Evolutionary conservation across 2,113 vertebrate species (phyloP).

Genomic region (Genyomyrus donnyi): DNA sequence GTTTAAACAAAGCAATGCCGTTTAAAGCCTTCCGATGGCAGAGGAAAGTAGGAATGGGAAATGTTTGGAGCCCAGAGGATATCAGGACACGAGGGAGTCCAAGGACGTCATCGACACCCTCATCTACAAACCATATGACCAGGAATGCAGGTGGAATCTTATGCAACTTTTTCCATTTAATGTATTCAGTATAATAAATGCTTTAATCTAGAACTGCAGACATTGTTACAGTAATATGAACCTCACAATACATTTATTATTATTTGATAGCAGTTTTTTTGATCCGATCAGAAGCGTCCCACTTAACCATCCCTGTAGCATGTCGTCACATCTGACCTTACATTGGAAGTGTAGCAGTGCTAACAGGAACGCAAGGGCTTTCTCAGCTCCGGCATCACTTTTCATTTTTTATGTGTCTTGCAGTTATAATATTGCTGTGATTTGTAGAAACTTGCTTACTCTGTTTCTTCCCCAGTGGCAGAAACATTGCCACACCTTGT

Average conservation of each 20-base stretch:
- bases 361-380: not conserved
- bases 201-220: not conserved
- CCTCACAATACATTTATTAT: not conserved
- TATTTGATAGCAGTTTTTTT: not conserved
- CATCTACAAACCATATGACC: not conserved
- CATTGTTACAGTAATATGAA: not conserved
- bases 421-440: not conserved
- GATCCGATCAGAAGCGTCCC: not conserved
- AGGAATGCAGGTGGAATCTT: not conserved
- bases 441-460: not conserved
- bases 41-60: not conserved
- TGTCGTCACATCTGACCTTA: no score
- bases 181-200: not conserved
- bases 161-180: not conserved
- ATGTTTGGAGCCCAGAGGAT: not conserved
- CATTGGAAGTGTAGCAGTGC: not conserved
- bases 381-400: not conserved
- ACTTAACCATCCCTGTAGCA: not conserved
- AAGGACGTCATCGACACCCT: not conserved
- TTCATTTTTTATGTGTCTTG: not conserved
- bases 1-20: not conserved
- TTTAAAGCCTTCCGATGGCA: not conserved
- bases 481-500: not conserved
- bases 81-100: not conserved
- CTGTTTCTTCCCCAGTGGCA: not conserved